Base-by-base conservation (phyloP, 2,797 vertebrate species). In the Agapornis canus region DNA sequence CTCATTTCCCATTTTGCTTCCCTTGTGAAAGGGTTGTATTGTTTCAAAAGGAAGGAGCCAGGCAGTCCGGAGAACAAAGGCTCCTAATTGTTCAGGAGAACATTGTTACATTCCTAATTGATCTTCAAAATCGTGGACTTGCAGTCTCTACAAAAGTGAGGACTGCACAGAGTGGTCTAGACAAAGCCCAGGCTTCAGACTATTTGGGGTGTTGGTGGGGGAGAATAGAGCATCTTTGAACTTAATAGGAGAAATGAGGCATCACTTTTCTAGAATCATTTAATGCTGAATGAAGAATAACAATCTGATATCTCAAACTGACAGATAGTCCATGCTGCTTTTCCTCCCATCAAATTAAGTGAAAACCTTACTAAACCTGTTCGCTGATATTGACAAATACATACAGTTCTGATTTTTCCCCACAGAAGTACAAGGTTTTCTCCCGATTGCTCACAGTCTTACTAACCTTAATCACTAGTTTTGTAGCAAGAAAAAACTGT, bases 21-120 rank as follows among this genome's bases (percentile, higher is more conserved):
- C 40, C 65, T 31, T 82, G 63, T 83, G 78, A 78, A 90, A 93
- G 17, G 19, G 26, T 2, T 70, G 70, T 27, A 89, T 79, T 84
- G 37, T 95, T 92, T 94, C 63, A 73, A 90, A 92, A 68, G 57
- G 56, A 93, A 93, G 66, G 68, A 88, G 20, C 32, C 66, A 89
- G 40, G 77, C 82, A 86, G 63, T 54, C 51, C 78, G 45, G 63
- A 86, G 77, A 95, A 92, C 40, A 96, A 91, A 94, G 29, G n/a
- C 17, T 78, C n/a, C 48, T 92, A 86, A 92, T 86, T 94, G 60
- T 47, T 87, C 4, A 1, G 56, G n/a, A 90, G 64, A 90, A 79
- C 45, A 79, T 80, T 49, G 40, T 90, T 79, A 57, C 63, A 65
- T 75, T 75, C 85, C 57, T 79, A 75, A 61, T 61, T 39, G 26